Evolutionary conservation across 1,140 invertebrate genomes (phyloP).

Genomic region (Pantala flavescens): DNA sequence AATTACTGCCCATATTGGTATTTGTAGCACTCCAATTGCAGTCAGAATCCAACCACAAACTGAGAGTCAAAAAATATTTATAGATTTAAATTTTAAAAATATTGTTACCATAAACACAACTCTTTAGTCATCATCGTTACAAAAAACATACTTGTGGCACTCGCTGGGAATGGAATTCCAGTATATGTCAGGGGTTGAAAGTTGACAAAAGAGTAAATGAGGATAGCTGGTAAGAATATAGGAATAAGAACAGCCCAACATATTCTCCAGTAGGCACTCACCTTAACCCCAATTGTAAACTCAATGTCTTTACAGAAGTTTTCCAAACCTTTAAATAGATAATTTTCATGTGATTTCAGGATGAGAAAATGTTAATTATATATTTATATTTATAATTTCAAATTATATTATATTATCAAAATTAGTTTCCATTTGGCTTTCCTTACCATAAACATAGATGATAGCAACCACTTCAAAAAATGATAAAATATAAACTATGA

Average conservation of each 20-base stretch:
- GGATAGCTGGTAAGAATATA: slow-evolving; percentile 53
- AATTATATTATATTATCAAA: no score
- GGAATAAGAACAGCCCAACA: slow-evolving; percentile 69
- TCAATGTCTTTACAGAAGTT: slow-evolving; percentile 63
- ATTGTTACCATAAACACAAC: neutral
- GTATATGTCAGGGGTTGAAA: slow-evolving; percentile 43
- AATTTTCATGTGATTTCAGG: neutral
- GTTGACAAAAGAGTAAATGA: slow-evolving; percentile 48
- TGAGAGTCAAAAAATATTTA: slow-evolving; percentile 22
- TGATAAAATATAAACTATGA: slow-evolving; percentile 63
- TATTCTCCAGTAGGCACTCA: slow-evolving; percentile 63
- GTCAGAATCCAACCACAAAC: slow-evolving; percentile 41
- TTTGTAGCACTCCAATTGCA: slow-evolving; percentile 41
- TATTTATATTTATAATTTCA: no score
- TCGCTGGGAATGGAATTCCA: slow-evolving; percentile 24
- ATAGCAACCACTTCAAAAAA: slow-evolving; percentile 58
- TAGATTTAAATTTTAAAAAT: neutral
- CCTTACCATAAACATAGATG: slow-evolving; percentile 67
- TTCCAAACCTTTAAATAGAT: slow-evolving; percentile 41
- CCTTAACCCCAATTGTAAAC: slow-evolving; percentile 62
- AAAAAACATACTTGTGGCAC: slow-evolving; percentile 22
- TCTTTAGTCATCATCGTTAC: neutral
- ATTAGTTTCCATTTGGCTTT: no score
- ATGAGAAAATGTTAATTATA: no score
- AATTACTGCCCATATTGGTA: slow-evolving; percentile 43